These are phyloP conservation scores for Eulemur macaco DNA, from an alignment of 2,113 vertebrate genomes.

Conservation along the genomic window DNA sequence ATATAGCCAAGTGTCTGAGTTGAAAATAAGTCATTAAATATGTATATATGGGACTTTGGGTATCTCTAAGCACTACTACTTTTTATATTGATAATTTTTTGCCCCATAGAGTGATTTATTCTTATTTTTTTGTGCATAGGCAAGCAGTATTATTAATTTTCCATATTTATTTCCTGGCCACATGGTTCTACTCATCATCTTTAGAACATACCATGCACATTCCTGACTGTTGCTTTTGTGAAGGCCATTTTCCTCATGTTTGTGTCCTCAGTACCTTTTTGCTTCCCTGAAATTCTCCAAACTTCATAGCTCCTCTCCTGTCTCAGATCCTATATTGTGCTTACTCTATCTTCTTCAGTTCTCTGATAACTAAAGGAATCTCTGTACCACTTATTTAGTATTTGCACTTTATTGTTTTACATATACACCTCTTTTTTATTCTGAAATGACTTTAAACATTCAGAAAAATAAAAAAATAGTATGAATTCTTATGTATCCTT, in stretches of 20 bases:
- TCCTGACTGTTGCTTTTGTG: not conserved
- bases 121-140: constrained; percentile 20
- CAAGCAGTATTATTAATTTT: constrained; percentile 12
- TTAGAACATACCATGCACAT: not conserved
- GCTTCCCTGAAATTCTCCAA: not conserved
- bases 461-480: too few relatives aligned
- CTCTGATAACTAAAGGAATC: not conserved
- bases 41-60: not conserved
- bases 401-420: not conserved
- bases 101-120: not conserved
- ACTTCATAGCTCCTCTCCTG: not conserved
- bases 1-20: not conserved
- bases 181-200: not conserved
- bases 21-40: not conserved
- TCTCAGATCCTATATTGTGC: not conserved
- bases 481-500: too few relatives aligned
- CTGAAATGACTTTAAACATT: not conserved
- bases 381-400: not conserved
- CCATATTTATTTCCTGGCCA: not conserved
- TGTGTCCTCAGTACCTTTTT: not conserved
- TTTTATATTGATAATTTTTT: not conserved
- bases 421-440: not conserved
- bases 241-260: not conserved
- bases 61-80: not conserved
- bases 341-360: not conserved